Evolutionary conservation across 2,888 invertebrate species (phyloP).

Genomic region (Macaria liturata): DNA sequence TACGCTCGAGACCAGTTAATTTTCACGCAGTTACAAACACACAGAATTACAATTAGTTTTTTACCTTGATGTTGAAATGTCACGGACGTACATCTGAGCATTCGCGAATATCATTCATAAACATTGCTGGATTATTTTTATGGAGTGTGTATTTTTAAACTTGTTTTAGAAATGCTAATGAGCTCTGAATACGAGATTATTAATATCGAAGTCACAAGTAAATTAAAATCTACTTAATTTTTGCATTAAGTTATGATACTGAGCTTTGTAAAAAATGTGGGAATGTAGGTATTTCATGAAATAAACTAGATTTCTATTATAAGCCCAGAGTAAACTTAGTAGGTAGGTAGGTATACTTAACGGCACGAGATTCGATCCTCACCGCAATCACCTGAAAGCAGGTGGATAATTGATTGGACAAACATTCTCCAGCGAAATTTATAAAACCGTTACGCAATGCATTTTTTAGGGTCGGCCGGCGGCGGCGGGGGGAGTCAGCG

Average conservation of each 20-base stretch:
- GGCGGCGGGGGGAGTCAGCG: constrained; percentile 70
- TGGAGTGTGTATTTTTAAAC: constrained; percentile 10
- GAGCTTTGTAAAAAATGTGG: too few species aligned
- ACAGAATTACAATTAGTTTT: constrained; percentile 31
- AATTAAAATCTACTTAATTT: too few species aligned
- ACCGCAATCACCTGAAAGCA: constrained; percentile 40
- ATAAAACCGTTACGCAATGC: constrained; percentile 82
- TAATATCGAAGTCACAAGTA: not conserved
- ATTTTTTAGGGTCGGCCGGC: constrained; percentile 79
- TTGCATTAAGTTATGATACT: too few species aligned
- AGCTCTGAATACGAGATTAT: not conserved
- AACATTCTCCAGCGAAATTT: constrained; percentile 67
- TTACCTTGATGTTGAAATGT: constrained; percentile 35
- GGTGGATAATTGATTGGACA: constrained; percentile 79
- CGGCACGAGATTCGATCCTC: constrained; percentile 6
- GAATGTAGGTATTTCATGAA: too few species aligned
- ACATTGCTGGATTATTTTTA: constrained; percentile 10
- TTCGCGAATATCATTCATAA: constrained; percentile 31
- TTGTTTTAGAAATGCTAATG: constrained; percentile 4
- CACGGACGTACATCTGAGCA: constrained; percentile 34
- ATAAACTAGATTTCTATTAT: too few species aligned
- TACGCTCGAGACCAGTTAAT: constrained; percentile 17
- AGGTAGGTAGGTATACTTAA: too few species aligned
- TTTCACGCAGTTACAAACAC: constrained; percentile 22
- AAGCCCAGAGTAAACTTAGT: too few species aligned